Percentiles rank a stretch among this genome's conserved stretches.
Conservation (phyloP, 2,113 vertebrate genomes). For the Trochalopteron elliotii region DNA sequence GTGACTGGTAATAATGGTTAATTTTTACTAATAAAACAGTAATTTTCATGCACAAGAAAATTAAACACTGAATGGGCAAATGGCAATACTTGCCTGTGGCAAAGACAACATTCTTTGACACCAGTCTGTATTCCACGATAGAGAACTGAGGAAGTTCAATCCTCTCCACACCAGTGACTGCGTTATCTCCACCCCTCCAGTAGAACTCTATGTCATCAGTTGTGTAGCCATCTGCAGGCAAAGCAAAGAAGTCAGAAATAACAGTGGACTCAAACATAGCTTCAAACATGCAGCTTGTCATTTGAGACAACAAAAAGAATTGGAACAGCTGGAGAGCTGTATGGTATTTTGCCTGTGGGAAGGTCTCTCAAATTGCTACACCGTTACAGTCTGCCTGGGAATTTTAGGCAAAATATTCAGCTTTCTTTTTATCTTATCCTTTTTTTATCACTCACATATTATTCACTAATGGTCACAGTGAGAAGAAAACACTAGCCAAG, state of each 20-base stretch:
- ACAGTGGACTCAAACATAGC: not conserved
- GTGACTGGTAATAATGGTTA: not conserved
- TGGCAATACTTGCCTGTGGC: constrained; percentile 85
- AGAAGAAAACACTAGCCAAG: not conserved
- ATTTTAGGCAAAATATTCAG: not conserved
- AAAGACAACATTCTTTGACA: constrained; percentile 96
- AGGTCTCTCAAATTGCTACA: not conserved
- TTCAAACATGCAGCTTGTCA: not conserved
- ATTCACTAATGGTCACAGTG: not conserved
- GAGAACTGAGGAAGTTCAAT: constrained; percentile 99
- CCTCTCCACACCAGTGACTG: constrained; percentile 91
- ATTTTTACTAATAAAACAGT: not conserved
- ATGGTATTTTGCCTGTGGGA: not conserved
- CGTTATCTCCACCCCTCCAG: constrained; percentile 92
- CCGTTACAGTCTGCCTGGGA: not conserved
- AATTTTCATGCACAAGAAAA: not conserved
- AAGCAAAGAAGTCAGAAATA: not conserved
- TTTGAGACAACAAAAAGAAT: not conserved
- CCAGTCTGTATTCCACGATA: constrained; percentile 93
- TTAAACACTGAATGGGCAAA: not conserved
- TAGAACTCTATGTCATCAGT: constrained; percentile 98
- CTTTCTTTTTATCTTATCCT: not conserved
- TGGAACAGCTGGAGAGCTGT: not conserved
- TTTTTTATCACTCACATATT: not conserved
- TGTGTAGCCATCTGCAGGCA: constrained; percentile 90